phyloP scores from a whole-genome alignment of 2,888 invertebrate genomes.

The Aporophyla lueneburgensis region DNA sequence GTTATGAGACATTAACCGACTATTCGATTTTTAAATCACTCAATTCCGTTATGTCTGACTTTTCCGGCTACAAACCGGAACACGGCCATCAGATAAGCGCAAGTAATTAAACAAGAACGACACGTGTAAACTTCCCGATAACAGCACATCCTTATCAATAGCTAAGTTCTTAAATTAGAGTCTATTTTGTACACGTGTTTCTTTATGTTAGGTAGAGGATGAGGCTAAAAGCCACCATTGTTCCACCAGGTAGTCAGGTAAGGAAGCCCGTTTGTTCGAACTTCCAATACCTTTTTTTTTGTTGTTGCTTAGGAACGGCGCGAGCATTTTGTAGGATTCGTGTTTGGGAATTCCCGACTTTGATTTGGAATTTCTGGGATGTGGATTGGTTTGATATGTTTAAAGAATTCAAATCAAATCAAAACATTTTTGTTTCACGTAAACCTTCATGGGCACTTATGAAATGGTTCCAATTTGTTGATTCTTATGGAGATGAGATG shows the following conservation, averaged over 20 bases:
- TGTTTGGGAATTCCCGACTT: slow-evolving; percentile 30
- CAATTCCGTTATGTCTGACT: neutral
- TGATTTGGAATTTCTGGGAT: slow-evolving; percentile 12
- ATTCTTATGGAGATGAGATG: no score
- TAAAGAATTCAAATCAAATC: no score
- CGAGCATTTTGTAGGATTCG: slow-evolving; percentile 9
- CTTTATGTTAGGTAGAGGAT: slow-evolving; percentile 41
- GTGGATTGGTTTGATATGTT: neutral
- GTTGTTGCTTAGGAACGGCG: neutral
- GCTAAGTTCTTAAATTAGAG: slow-evolving; percentile 45
- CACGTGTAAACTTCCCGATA: slow-evolving; percentile 49
- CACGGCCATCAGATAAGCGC: slow-evolving; percentile 13
- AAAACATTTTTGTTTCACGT: no score
- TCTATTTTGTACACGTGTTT: slow-evolving; percentile 58
- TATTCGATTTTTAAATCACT: neutral
- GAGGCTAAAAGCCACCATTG: slow-evolving; percentile 53
- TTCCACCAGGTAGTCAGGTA: slow-evolving; percentile 61
- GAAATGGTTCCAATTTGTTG: no score
- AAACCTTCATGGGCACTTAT: no score
- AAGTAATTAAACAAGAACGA: slow-evolving; percentile 48
- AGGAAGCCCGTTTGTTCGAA: slow-evolving; percentile 45
- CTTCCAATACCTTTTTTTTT: slow-evolving; percentile 40
- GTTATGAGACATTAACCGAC: no score
- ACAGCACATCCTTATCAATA: slow-evolving; percentile 47
- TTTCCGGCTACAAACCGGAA: neutral